Percentiles rank a stretch among this genome's conserved stretches.
Evolutionary conservation across 2,113 vertebrate species (phyloP).

Genomic region (Mastomys coucha): DNA sequence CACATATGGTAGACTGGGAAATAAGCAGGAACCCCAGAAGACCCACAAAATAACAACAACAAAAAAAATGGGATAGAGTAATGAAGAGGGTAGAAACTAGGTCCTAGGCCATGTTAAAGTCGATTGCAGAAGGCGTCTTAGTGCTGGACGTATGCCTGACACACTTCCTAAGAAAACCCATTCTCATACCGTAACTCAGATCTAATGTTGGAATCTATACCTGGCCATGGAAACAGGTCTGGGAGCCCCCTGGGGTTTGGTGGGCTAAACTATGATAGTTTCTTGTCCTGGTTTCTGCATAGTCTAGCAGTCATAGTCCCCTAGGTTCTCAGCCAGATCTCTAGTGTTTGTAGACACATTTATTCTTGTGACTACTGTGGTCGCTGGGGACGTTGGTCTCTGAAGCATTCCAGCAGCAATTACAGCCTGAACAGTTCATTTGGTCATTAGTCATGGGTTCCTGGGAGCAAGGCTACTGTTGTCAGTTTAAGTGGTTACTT

Average conservation of each 20-base stretch:
- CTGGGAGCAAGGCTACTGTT: neutral
- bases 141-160: neutral
- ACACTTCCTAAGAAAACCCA: neutral
- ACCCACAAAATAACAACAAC: neutral
- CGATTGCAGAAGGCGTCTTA: neutral
- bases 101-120: neutral
- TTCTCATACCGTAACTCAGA: neutral
- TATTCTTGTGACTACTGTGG: neutral
- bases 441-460: conserved; percentile 16
- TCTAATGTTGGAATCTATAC: neutral
- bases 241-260: neutral
- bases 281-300: neutral
- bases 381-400: neutral
- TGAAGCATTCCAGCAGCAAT: neutral
- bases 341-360: neutral
- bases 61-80: neutral
- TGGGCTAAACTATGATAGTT: neutral
- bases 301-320: neutral
- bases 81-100: neutral
- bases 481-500: neutral
- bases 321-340: neutral
- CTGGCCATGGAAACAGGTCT: neutral
- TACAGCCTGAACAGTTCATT: conserved; percentile 1
- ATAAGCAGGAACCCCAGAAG: neutral
- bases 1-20: neutral